These are phyloP conservation scores for Salticus scenicus DNA, from an alignment of 2,888 invertebrate species.

Conservation along the genomic window DNA sequence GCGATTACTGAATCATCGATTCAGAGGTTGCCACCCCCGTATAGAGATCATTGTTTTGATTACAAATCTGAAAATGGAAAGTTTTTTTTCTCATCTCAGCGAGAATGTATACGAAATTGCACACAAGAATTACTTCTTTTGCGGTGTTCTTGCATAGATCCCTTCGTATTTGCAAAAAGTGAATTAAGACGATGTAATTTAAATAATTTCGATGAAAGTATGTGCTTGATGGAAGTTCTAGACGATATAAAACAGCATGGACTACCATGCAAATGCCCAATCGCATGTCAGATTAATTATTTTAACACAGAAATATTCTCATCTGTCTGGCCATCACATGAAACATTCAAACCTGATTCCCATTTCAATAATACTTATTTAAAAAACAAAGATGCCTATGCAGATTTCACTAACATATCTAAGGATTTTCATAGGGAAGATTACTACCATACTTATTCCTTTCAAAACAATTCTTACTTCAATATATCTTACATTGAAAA, in stretches of 20 bases:
- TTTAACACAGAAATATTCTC: slow-evolving; percentile 12
- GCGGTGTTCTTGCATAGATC: slow-evolving; percentile 34
- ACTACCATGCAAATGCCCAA: slow-evolving; percentile 30
- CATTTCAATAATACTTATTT: no score
- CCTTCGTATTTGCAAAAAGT: background rate
- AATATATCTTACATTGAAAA: no score
- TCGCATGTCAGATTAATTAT: slow-evolving; percentile 17
- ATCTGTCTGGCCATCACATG: background rate
- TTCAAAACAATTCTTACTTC: no score
- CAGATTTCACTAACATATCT: no score
- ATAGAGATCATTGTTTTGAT: slow-evolving; percentile 26
- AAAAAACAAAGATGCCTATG: no score
- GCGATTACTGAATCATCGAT: slow-evolving; percentile 8
- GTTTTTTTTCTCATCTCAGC: background rate
- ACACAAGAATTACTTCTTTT: background rate
- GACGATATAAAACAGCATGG: background rate
- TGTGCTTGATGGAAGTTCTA: slow-evolving; percentile 13
- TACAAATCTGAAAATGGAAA: background rate
- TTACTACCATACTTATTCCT: no score
- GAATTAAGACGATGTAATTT: slow-evolving; percentile 2
- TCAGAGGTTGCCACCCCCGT: slow-evolving; percentile 29
- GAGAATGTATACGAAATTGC: slow-evolving; percentile 18
- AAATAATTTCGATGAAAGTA: slow-evolving; percentile 7
- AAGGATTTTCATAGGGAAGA: no score
- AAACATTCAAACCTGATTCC: no score